Base-by-base conservation (phyloP, 1,140 invertebrate species). In the Bombus huntii region DNA sequence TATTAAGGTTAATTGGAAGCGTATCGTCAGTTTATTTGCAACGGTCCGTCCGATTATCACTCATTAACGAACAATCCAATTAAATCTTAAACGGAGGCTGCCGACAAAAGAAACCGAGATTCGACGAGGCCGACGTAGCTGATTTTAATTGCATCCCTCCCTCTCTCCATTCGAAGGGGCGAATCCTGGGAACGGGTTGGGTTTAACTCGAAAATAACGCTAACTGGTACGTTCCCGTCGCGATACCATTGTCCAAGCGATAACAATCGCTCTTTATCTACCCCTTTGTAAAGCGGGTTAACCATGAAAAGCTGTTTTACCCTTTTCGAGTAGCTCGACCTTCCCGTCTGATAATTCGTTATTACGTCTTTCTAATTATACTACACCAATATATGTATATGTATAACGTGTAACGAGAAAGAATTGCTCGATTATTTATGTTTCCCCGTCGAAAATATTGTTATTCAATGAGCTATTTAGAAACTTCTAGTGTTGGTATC, bases 61-160 rank as follows among this genome's bases (percentile, higher is more conserved):
- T 87, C 86, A 89, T 89, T 89, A 89, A 79, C 79, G 86, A 72
- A 77, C 79, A 71, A 87, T 89, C 88, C 86, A 89, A 89, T 89
- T 89, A 89, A 89, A 87, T 87, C 82, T 76, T 39, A 76, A 76
- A 31, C 39, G 28, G 13, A 9, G 25, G 59, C 10, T 37, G 62
- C 70, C 66, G 68, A n/a, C 62, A 42, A 70, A 75, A 86, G 80
- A 75, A 86, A 76, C 59, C 59, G 34, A 28, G 34, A 12, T 68
- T 31, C 70, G 13, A 76, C 57, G 37, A 65, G 70, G 12, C 47
- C 42, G 57, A 81, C 70, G 39, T 81, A 34, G 13, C 31, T 57
- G 28, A 86, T 86, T 85, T 85, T 85, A 85, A 85, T 85, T 85
- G 77, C 83, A 31, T 42, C 75, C 3, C 4, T 18, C 8, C n/a